A percentile compares a stretch with the other conserved stretches of the same genome.
Evolutionary conservation across 2,888 invertebrate species (phyloP).

Genomic region (Allolobophora icterica): DNA sequence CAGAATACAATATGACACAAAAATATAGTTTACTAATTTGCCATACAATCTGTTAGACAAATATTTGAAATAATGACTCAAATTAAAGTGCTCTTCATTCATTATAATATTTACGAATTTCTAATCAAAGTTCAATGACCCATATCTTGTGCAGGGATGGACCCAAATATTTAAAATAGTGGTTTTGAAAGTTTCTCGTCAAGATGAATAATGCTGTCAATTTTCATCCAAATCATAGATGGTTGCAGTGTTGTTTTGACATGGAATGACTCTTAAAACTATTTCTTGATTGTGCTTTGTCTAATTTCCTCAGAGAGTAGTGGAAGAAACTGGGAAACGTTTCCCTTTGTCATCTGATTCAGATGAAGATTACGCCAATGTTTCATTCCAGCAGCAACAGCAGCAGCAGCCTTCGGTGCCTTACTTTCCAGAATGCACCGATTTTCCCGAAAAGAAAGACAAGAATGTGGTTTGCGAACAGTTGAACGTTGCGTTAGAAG

Average conservation of each 20-base stretch:
- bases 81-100: background rate
- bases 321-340: constrained; percentile 11
- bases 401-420: background rate
- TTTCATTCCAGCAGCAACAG: background rate
- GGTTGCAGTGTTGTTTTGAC: no score
- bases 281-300: constrained; percentile 8
- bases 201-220: no score
- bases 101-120: no score
- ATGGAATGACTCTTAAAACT: background rate
- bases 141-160: no score
- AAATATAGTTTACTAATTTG: no score
- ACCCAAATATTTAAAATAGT: no score
- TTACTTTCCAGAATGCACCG: constrained; percentile 1
- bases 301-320: constrained; percentile 8
- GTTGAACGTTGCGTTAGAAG: background rate
- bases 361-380: background rate
- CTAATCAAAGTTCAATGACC: no score
- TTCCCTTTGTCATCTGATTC: constrained; percentile 17
- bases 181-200: no score
- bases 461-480: background rate
- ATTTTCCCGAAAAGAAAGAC: background rate
- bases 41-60: background rate
- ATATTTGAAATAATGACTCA: background rate
- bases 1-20: background rate
- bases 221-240: no score